Base-by-base conservation (phyloP, 1,140 invertebrate genomes). In the Zaprionus nigranus region DNA sequence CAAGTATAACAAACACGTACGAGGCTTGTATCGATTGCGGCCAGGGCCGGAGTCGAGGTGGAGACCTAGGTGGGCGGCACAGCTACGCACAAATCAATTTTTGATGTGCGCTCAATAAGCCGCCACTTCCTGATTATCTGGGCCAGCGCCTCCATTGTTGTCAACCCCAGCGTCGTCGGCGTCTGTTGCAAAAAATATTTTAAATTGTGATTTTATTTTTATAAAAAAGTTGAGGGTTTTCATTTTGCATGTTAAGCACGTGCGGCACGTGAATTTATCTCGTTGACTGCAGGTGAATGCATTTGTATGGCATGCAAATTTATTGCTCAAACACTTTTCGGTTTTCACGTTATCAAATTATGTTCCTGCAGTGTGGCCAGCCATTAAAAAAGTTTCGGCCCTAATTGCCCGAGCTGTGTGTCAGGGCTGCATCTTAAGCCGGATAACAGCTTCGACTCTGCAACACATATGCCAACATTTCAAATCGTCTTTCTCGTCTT, bases 51-150 rank as follows among this genome's bases (percentile, higher is more conserved):
- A 22, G 7, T 5, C 5, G 38, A 43, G 30, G 30, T 1, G 13
- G 20, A 0, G 30, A 4, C 28, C 2, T 22, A 22, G 4, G 9
- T n/a, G 12, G 15, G 13, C 12, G 6, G 7, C 2, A 13, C 24
- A 13, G n/a, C 22, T 49, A 22, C 73, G 51, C 74, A 72, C 85
- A 88, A 88, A 88, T 88, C 85, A 88, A 88, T 88, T 88, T 81
- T 81, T 90, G 85, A 79, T 88, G 86, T 78, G 71, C 85, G 88
- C 85, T 76, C 79, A 81, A 83, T 83, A 81, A 83, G 81, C 78
- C 68, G 81, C 78, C 75, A 82, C 82, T 90, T 88, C 85, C 85
- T 88, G 83, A 84, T 87, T 87, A 88, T 88, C 81, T 73, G 74
- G 64, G 54, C 65, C 65, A 54, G 51, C 51, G 59, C 61, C 70